Percentiles rank a stretch among this genome's conserved stretches.
phyloP scores from a whole-genome alignment of 1,140 invertebrate species.

The Leptinotarsa lineolata region DNA sequence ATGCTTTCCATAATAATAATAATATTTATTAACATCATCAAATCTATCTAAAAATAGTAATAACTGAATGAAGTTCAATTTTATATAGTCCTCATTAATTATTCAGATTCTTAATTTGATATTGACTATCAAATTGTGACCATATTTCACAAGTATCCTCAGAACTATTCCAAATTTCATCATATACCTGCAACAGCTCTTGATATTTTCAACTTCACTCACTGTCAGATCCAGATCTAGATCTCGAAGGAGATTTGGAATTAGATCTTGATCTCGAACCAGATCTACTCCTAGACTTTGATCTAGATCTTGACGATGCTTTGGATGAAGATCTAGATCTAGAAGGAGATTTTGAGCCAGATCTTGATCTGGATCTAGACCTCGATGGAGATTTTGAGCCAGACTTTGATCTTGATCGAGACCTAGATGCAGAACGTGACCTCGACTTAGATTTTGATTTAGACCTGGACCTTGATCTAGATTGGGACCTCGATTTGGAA shows the following conservation, averaged over 20 bases:
- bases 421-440: constrained; percentile 49
- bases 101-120: too few species aligned
- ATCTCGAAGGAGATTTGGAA: constrained; percentile 51
- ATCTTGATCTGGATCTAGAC: constrained; percentile 46
- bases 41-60: too few species aligned
- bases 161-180: too few species aligned
- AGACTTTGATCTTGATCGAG: constrained; percentile 44
- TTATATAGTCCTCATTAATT: too few species aligned
- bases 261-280: constrained; percentile 53
- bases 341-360: constrained; percentile 51
- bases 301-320: constrained; percentile 55
- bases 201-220: constrained; percentile 9
- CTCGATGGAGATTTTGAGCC: constrained; percentile 39
- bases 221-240: constrained; percentile 36
- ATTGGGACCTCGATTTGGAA: constrained; percentile 50
- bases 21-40: too few species aligned
- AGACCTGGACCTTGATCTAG: constrained; percentile 50
- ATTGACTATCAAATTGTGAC: too few species aligned
- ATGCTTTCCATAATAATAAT: too few species aligned
- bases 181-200: too few species aligned
- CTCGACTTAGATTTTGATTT: constrained; percentile 44
- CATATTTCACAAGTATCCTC: too few species aligned
- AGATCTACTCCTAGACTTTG: constrained; percentile 49
- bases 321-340: constrained; percentile 50
- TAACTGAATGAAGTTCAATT: too few species aligned